Evolutionary conservation across 2,888 invertebrate species (phyloP), one percentile per base, ranked within the genome.

Genomic region (Mesochorus sp.): DNA sequence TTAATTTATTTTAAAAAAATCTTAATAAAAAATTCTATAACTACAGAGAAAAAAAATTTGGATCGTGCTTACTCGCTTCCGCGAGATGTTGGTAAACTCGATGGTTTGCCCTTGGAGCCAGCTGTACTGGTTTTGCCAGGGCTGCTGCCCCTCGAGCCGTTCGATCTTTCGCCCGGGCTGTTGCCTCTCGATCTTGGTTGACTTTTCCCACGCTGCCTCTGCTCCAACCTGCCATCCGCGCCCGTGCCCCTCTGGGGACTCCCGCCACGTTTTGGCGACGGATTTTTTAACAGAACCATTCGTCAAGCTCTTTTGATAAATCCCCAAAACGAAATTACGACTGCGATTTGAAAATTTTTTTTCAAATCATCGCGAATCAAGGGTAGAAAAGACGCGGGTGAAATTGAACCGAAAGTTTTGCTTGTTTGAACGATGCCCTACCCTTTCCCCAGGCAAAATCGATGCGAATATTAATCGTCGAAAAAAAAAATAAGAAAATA

Each of bases 41-140:
- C n/a, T n/a, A n/a, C n/a, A n/a, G n/a, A n/a, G n/a, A n/a, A n/a
- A n/a, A n/a, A n/a, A n/a, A n/a, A n/a, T n/a, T n/a, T n/a, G 12
- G 12, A 39, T 24, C 1, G 31, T 31, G 90, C 92, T 91, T 83
- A 92, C 92, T 92, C 92, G 90, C 91, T 92, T 81, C 91, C 92
- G 78, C 91, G 87, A 31, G 91, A 92, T 42, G 84, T 84, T 14
- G 86, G 85, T 17, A 88, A 70, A 71, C 70, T 85, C 72, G 84
- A 83, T 21, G 76, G 80, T 53, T 83, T 86, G 71, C 81, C 86
- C 82, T 85, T 85, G 61, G 77, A 82, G 24, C 74, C 79, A 10
- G 73, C 71, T 21, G 71, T 53, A 24, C 80, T 82, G 17, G 70
- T 84, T 80, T 85, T 89, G 28, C 87, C 86, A 0, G 92, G 91